Percentiles rank a stretch among this genome's conserved stretches.
Conservation (phyloP, 1,140 invertebrate genomes). For the Apis dorsata region DNA sequence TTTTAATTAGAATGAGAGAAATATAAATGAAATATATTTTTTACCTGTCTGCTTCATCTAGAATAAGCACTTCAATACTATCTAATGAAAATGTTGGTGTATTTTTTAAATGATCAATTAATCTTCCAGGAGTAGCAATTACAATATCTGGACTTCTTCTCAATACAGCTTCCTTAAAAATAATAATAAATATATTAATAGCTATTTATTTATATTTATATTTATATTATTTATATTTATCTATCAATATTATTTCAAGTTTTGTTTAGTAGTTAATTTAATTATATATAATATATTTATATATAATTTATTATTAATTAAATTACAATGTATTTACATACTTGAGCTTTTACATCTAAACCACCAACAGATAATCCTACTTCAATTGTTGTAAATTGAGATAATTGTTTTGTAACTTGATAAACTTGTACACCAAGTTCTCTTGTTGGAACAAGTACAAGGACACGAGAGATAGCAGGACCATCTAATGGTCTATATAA, state of each 20-base stretch:
- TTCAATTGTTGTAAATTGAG: slow-evolving; percentile 92
- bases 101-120: slow-evolving; percentile 98
- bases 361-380: slow-evolving; percentile 94
- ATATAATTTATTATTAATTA: background rate
- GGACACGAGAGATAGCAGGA: slow-evolving; percentile 88
- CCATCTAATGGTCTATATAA: slow-evolving; percentile 87
- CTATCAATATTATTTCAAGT: background rate
- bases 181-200: slow-evolving; percentile 34
- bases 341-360: slow-evolving; percentile 95
- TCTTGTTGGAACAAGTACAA: slow-evolving; percentile 97
- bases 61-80: slow-evolving; percentile 95
- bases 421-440: slow-evolving; percentile 98
- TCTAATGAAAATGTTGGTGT: slow-evolving; percentile 95
- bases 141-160: slow-evolving; percentile 97
- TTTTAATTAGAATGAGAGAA: slow-evolving; percentile 4
- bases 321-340: slow-evolving; percentile 66
- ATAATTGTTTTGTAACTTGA: slow-evolving; percentile 94
- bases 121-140: slow-evolving; percentile 97
- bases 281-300: background rate
- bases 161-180: slow-evolving; percentile 88
- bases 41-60: slow-evolving; percentile 97
- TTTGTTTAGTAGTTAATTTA: no score
- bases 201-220: slow-evolving; percentile 3
- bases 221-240: background rate
- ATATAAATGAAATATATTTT: slow-evolving; percentile 41